A percentile compares a stretch with the other conserved stretches of the same genome.
Evolutionary conservation across 2,113 vertebrate species (phyloP).

Genomic region (Recurvirostra avosetta): DNA sequence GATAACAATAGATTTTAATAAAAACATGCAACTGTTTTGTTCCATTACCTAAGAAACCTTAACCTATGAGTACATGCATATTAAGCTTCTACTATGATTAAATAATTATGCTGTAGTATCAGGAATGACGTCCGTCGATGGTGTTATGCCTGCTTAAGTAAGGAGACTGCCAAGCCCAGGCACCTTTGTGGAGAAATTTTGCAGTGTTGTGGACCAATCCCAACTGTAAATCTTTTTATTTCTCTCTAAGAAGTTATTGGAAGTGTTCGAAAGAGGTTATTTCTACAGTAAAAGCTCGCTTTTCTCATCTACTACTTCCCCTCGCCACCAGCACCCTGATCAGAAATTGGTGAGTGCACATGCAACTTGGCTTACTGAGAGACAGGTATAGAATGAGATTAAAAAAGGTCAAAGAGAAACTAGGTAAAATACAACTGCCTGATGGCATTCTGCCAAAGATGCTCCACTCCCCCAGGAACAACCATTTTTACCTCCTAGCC

Average conservation of each 20-base stretch:
- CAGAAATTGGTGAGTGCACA: background rate
- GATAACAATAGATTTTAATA: background rate
- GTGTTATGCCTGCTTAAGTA: background rate
- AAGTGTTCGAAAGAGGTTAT: background rate
- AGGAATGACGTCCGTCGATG: rapidly evolving
- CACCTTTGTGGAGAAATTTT: background rate
- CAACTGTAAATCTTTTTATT: background rate
- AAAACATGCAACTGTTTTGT: background rate
- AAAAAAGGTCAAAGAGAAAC: background rate
- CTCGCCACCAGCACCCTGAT: background rate
- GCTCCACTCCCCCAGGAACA: background rate
- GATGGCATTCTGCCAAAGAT: background rate
- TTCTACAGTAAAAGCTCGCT: background rate
- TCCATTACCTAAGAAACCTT: background rate
- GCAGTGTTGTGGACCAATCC: background rate
- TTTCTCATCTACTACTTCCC: background rate
- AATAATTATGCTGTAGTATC: background rate
- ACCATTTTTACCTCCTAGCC: background rate
- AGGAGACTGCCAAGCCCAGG: background rate
- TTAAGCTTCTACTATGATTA: background rate
- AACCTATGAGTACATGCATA: background rate
- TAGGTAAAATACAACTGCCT: background rate
- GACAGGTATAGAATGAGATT: background rate
- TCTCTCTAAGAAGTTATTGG: background rate
- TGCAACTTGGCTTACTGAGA: background rate